Percentiles rank a stretch among this genome's conserved stretches.
Conservation (phyloP, 2,797 vertebrate species). For the Molothrus aeneus region DNA sequence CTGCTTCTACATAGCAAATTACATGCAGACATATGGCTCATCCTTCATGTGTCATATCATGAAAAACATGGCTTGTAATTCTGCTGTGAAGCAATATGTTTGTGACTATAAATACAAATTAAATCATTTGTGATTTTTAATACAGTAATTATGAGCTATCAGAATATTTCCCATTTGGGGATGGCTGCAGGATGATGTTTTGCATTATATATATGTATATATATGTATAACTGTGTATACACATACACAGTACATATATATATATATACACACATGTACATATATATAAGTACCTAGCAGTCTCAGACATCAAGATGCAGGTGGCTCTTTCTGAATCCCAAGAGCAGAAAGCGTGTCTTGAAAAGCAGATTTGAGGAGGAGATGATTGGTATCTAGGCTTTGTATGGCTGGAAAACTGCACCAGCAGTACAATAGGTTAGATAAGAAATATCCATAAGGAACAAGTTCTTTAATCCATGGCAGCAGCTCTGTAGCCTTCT, state of each 20-base stretch:
- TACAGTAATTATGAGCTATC: background rate
- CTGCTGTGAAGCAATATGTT: background rate
- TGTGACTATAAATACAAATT: background rate
- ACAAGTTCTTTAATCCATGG: background rate
- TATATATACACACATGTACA: background rate
- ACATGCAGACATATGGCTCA: background rate
- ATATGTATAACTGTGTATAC: background rate
- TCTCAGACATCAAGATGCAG: background rate
- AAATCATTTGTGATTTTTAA: background rate
- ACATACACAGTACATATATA: background rate
- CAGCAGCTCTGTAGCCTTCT: background rate
- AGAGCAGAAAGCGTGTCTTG: background rate
- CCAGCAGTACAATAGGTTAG: background rate
- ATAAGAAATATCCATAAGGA: background rate
- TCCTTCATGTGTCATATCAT: background rate
- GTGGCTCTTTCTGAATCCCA: background rate
- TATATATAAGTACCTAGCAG: background rate
- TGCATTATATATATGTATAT: background rate
- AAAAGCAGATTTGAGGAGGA: background rate
- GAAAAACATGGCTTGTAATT: background rate
- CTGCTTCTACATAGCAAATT: background rate
- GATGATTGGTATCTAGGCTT: background rate
- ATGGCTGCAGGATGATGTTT: background rate
- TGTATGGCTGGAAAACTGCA: background rate
- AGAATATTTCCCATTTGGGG: background rate